Conservation (phyloP, 92 coral and sea anemone species). For the Paramuricea clavata region DNA sequence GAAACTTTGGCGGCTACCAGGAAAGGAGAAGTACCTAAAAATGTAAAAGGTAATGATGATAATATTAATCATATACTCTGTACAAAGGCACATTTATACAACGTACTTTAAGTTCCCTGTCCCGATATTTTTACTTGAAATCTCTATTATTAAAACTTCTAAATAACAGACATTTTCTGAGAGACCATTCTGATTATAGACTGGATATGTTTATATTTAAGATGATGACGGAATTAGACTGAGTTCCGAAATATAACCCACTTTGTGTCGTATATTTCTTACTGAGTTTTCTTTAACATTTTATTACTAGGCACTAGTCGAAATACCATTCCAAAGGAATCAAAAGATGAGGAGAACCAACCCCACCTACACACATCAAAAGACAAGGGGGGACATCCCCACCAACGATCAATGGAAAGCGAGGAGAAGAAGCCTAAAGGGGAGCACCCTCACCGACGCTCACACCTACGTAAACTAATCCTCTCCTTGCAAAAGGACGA, state of each 20-base stretch:
- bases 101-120: too few relatives aligned
- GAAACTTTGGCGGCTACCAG: slow-evolving; percentile 22
- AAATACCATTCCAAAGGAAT: neutral
- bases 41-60: neutral
- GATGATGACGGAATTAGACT: too few relatives aligned
- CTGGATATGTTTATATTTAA: too few relatives aligned
- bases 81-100: too few relatives aligned
- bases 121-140: too few relatives aligned
- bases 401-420: neutral
- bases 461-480: slow-evolving; percentile 25
- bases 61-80: too few relatives aligned
- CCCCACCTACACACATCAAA: neutral
- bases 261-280: neutral
- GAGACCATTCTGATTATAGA: too few relatives aligned
- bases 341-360: neutral
- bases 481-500: slow-evolving; percentile 25
- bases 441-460: slow-evolving; percentile 6
- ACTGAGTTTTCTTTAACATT: neutral
- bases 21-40: slow-evolving; percentile 28
- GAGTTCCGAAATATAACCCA: too few relatives aligned
- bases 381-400: neutral
- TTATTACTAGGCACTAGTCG: neutral
- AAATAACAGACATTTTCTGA: too few relatives aligned
- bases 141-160: too few relatives aligned
- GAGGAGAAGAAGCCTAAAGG: neutral